phyloP scores from a whole-genome alignment of 2,797 vertebrate genomes.

The Menidia menidia region DNA sequence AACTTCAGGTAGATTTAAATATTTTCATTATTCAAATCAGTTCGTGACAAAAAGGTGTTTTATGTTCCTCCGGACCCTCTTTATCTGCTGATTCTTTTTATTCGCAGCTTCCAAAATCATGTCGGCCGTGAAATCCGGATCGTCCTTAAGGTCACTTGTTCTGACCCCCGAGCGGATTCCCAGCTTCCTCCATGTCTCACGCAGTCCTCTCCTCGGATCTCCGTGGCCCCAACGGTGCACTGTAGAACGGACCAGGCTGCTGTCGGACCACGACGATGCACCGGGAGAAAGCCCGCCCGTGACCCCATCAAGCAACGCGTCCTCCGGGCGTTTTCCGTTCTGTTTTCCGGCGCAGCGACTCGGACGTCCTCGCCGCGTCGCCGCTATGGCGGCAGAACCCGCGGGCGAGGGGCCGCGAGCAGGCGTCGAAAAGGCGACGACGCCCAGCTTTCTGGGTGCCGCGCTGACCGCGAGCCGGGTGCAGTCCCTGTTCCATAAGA shows the following conservation, averaged over 20 bases:
- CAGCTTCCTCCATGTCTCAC: slow-evolving; percentile 63
- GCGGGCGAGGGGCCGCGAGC: slow-evolving; percentile 42
- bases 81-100: neutral
- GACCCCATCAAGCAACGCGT: neutral
- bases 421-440: slow-evolving; percentile 72
- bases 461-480: slow-evolving; percentile 66
- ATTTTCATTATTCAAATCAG: too few species aligned
- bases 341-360: neutral
- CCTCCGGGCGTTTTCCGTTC: neutral
- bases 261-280: slow-evolving; percentile 26
- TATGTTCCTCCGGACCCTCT: neutral
- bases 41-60: too few species aligned
- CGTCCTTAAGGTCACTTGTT: slow-evolving; percentile 47
- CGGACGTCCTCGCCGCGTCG: neutral
- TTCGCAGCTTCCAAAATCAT: slow-evolving; percentile 18
- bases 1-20: too few species aligned
- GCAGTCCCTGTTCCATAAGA: slow-evolving; percentile 79
- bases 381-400: neutral
- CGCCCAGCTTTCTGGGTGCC: slow-evolving; percentile 74
- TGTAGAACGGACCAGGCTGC: slow-evolving; percentile 30
- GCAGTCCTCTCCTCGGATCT: slow-evolving; percentile 13
- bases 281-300: accelerated
- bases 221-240: slow-evolving; percentile 18
- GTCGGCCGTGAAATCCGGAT: slow-evolving; percentile 10
- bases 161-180: slow-evolving; percentile 77